Conservation (phyloP, 2,797 vertebrate species). For the Babyrousa celebensis region DNA sequence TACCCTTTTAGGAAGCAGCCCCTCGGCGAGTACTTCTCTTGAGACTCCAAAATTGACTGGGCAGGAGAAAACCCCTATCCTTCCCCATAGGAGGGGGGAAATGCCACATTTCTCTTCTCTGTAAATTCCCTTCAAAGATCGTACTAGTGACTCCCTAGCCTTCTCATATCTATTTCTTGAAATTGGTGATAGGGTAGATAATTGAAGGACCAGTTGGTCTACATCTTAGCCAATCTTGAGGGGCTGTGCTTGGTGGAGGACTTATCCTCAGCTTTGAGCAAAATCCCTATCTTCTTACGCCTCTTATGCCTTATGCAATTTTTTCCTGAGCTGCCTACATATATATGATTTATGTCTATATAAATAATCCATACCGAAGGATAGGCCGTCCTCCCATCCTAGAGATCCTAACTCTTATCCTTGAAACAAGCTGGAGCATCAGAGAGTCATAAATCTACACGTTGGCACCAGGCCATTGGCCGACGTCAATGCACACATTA, state of each 20-base stretch:
- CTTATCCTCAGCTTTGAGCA: slow-evolving; percentile 18
- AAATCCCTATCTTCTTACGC: not conserved
- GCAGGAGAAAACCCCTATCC: not conserved
- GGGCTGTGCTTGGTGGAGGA: not conserved
- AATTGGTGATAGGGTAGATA: not conserved
- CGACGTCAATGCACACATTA: not conserved
- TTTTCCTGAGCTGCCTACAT: slow-evolving; percentile 15
- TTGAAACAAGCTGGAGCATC: slow-evolving; percentile 50
- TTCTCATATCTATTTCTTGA: slow-evolving; percentile 11
- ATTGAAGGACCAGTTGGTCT: not conserved
- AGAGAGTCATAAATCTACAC: slow-evolving; percentile 6
- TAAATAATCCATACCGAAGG: slow-evolving; percentile 24
- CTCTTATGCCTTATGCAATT: not conserved
- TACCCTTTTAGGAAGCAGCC: not conserved
- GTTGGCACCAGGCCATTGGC: not conserved
- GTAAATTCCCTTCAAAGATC: slow-evolving; percentile 49
- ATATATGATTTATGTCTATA: slow-evolving; percentile 38
- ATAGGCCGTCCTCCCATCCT: not conserved
- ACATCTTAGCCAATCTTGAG: not conserved
- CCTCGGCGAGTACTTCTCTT: slow-evolving; percentile 38
- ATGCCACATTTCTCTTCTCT: slow-evolving; percentile 42
- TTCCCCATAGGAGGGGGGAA: not conserved
- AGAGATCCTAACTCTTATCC: slow-evolving; percentile 42
- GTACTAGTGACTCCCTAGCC: not conserved
- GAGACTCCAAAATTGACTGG: slow-evolving; percentile 14